phyloP scores from a whole-genome alignment of 2,888 invertebrate species.

The Leucania comma region DNA sequence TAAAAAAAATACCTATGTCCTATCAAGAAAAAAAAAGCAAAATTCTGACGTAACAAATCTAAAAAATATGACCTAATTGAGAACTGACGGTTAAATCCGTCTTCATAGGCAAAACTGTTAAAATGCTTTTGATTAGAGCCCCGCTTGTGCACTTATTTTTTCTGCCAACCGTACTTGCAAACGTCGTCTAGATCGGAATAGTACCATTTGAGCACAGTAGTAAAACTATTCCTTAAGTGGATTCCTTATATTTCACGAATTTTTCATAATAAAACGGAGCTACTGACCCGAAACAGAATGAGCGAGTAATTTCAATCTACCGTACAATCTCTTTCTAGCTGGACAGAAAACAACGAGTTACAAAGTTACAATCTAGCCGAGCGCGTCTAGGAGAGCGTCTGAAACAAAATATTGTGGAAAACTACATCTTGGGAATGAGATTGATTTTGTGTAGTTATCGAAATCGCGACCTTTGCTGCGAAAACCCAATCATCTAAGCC shows the following conservation, averaged over 20 bases:
- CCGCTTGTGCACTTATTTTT: slow-evolving; percentile 3
- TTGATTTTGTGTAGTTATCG: background rate
- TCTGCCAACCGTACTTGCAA: slow-evolving; percentile 7
- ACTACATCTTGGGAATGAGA: background rate
- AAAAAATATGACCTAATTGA: no score
- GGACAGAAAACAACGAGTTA: slow-evolving; percentile 24
- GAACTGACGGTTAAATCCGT: no score
- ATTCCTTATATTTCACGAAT: slow-evolving; percentile 53
- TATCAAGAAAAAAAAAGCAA: no score
- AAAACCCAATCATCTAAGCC: background rate
- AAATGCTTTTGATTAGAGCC: background rate
- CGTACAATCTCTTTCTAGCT: slow-evolving; percentile 24
- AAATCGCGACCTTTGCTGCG: background rate
- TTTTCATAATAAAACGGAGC: slow-evolving; percentile 42
- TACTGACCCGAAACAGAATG: slow-evolving; percentile 46
- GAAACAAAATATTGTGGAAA: background rate
- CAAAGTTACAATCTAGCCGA: slow-evolving; percentile 11
- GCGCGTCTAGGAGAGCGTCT: background rate
- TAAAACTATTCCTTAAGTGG: slow-evolving; percentile 44
- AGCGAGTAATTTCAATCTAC: slow-evolving; percentile 41
- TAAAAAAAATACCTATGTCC: no score
- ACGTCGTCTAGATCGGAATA: slow-evolving; percentile 18
- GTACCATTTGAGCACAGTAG: slow-evolving; percentile 7
- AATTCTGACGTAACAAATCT: no score
- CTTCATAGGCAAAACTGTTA: background rate